A percentile compares a stretch with the other conserved stretches of the same genome.
Evolutionary conservation across 2,797 vertebrate genomes (phyloP).

Genomic region (Diplodus puntazzo): DNA sequence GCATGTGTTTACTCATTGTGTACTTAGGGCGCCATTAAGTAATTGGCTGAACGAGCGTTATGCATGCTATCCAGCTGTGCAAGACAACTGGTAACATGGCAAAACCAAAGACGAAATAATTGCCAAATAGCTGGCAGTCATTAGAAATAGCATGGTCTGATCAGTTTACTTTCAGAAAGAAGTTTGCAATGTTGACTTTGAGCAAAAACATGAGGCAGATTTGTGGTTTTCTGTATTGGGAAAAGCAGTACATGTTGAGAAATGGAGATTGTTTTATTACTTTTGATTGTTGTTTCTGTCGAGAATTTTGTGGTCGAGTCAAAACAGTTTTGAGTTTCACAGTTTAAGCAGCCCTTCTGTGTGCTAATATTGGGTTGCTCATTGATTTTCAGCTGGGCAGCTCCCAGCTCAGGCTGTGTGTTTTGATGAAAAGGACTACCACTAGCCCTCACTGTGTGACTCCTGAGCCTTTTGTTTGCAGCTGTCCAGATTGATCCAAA

Average conservation of each 20-base stretch:
- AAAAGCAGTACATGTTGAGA: conserved; percentile 5
- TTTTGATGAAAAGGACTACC: conserved; percentile 46
- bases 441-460: conserved; percentile 50
- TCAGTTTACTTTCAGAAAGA: neutral
- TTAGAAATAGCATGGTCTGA: neutral
- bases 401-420: conserved; percentile 28
- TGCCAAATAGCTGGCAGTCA: neutral
- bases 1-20: conserved; percentile 46
- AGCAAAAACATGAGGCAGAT: neutral
- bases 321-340: conserved; percentile 55
- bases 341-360: conserved; percentile 39
- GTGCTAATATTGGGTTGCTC: conserved; percentile 50
- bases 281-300: conserved; percentile 36
- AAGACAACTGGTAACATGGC: conserved; percentile 16
- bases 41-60: conserved; percentile 37
- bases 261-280: conserved; percentile 7
- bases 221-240: conserved; percentile 4
- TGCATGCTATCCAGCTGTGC: conserved; percentile 49
- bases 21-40: conserved; percentile 43
- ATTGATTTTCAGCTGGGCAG: conserved; percentile 52
- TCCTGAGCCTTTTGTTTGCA: conserved; percentile 70
- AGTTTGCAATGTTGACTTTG: conserved; percentile 1
- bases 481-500: conserved; percentile 74
- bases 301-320: conserved; percentile 39
- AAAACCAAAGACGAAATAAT: conserved; percentile 6